Percentiles rank a stretch among this genome's conserved stretches.
Evolutionary conservation across 2,888 invertebrate species (phyloP).

Genomic region (Pseudococcus longispinus): DNA sequence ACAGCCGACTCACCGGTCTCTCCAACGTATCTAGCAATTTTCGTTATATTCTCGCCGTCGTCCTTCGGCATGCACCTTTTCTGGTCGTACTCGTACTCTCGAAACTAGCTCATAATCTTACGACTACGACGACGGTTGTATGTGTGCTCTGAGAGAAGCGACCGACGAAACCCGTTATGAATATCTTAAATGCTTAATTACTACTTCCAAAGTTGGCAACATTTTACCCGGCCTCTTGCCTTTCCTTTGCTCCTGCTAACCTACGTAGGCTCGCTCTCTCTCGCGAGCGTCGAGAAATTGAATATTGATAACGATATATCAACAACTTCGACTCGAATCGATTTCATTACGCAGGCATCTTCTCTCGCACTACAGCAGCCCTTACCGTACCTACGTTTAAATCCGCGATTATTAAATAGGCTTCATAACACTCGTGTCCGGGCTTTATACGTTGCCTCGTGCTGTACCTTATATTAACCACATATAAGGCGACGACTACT

Average conservation of each 20-base stretch:
- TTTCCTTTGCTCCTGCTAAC: not conserved
- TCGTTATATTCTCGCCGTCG: not conserved
- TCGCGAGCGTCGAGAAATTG: constrained; percentile 23
- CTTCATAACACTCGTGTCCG: not conserved
- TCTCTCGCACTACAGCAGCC: not conserved
- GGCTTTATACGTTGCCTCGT: not conserved
- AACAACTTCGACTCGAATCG: constrained; percentile 39
- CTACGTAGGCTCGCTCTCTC: not conserved
- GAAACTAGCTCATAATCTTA: constrained; percentile 33
- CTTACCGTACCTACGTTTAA: not conserved
- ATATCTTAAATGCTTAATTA: constrained; percentile 50
- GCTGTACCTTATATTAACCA: not conserved
- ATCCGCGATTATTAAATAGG: constrained; percentile 29
- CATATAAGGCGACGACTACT: not conserved
- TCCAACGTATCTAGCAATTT: not conserved
- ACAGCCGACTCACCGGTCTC: not conserved
- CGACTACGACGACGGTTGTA: not conserved
- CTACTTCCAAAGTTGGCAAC: constrained; percentile 32
- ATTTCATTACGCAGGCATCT: constrained; percentile 15
- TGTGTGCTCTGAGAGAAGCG: not conserved
- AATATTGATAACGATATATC: constrained; percentile 50
- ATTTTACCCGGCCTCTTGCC: not conserved
- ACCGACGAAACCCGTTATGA: constrained; percentile 35
- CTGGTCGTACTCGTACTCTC: not conserved
- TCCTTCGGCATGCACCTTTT: not conserved